phyloP scores from a whole-genome alignment of 2,113 vertebrate genomes.

The Vidua macroura region DNA sequence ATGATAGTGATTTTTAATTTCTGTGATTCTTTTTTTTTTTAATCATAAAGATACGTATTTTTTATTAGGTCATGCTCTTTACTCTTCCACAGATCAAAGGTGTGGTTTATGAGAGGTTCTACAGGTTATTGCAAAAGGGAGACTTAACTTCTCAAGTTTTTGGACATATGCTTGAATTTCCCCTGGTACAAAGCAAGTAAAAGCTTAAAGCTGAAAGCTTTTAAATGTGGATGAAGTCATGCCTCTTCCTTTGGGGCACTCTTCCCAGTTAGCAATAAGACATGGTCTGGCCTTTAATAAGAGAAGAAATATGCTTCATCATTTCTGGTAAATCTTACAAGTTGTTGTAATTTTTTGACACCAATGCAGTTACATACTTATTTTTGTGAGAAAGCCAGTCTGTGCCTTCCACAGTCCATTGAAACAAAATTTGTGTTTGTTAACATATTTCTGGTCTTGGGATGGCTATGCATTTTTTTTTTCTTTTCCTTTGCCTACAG shows the following conservation, averaged over 20 bases:
- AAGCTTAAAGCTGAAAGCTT: conserved; percentile 25
- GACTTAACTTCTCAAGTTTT: neutral
- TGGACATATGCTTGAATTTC: neutral
- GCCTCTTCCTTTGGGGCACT: neutral
- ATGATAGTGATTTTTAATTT: neutral
- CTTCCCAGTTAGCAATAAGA: neutral
- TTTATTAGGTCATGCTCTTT: neutral
- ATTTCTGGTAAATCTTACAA: conserved; percentile 25
- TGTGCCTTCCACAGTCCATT: neutral
- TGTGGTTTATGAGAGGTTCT: neutral
- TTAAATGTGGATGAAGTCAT: conserved; percentile 25
- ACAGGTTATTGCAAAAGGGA: neutral
- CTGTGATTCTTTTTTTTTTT: neutral
- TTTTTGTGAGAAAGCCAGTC: neutral
- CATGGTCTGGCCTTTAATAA: neutral
- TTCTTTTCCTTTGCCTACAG: neutral
- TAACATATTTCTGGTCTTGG: neutral
- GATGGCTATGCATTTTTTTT: neutral
- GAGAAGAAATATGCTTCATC: conserved; percentile 3
- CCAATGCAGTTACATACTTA: neutral
- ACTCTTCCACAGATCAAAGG: neutral
- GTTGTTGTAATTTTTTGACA: conserved; percentile 21
- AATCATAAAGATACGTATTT: neutral
- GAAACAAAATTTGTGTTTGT: neutral
- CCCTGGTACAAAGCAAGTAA: neutral